Percentiles rank a stretch among this genome's conserved stretches.
These are phyloP conservation scores for Haliclystus octoradiatus DNA, from an alignment of 30 jellyfish, hydroid and myxozoan genomes.

Conservation along the genomic window DNA sequence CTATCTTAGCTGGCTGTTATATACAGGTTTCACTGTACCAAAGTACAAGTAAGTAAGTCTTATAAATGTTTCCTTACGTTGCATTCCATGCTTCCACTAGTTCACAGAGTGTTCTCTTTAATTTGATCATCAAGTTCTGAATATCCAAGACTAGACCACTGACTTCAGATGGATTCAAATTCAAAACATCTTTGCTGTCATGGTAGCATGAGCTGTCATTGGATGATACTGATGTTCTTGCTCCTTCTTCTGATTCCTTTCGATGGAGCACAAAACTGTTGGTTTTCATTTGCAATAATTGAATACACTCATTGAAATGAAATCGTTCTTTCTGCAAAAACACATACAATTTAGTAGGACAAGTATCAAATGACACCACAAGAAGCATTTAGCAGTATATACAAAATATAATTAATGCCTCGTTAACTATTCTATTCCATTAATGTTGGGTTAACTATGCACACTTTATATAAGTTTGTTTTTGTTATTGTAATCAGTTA, in stretches of 20 bases:
- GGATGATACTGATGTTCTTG: slow-evolving; percentile 4
- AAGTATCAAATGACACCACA: too few relatives aligned
- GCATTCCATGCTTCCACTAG: slow-evolving; percentile 57
- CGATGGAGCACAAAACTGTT: slow-evolving; percentile 40
- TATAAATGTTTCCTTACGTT: slow-evolving; percentile 23
- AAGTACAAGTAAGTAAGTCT: too few relatives aligned
- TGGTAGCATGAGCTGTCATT: not conserved
- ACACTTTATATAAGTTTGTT: too few relatives aligned
- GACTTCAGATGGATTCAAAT: slow-evolving; percentile 46
- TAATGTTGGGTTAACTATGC: too few relatives aligned
- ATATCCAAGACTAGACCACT: slow-evolving; percentile 40
- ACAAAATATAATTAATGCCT: too few relatives aligned
- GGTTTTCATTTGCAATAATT: slow-evolving; percentile 40
- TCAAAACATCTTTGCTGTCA: slow-evolving; percentile 7
- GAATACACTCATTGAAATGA: slow-evolving; percentile 44
- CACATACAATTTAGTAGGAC: too few relatives aligned
- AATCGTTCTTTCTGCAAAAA: slow-evolving; percentile 25
- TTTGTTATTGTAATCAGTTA: too few relatives aligned
- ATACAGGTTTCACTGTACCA: too few relatives aligned
- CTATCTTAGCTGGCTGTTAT: too few relatives aligned
- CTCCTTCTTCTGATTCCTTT: not conserved
- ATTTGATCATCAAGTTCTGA: slow-evolving; percentile 46
- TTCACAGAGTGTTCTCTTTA: slow-evolving; percentile 56
- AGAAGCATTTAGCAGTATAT: too few relatives aligned
- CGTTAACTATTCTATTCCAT: too few relatives aligned